Percentiles rank a stretch among this genome's conserved stretches.
Evolutionary conservation across 2,797 vertebrate genomes (phyloP).

Genomic region (Sebastes cheni): DNA sequence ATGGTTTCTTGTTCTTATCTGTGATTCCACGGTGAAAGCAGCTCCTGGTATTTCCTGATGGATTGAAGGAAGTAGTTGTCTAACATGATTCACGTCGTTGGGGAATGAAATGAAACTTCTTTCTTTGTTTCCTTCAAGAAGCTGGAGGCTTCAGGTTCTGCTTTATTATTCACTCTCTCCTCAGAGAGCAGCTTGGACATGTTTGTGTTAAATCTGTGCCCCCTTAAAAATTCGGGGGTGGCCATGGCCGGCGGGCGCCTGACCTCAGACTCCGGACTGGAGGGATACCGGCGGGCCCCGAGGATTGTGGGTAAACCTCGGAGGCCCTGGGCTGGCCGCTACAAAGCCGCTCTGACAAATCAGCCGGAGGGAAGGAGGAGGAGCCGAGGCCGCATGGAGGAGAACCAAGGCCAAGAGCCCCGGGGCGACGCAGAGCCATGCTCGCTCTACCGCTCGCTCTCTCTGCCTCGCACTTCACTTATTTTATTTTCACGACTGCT

Average conservation of each 20-base stretch:
- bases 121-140: conserved; percentile 16
- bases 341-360: conserved; percentile 59
- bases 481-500: not conserved
- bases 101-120: conserved; percentile 10
- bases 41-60: not conserved
- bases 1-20: too few relatives aligned
- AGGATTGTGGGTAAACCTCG: conserved; percentile 60
- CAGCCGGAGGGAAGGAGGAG: conserved; percentile 58
- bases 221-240: conserved; percentile 29
- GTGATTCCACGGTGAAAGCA: not conserved
- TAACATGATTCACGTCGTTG: not conserved
- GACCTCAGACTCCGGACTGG: conserved; percentile 55
- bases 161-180: conserved; percentile 33
- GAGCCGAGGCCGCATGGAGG: conserved; percentile 24
- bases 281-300: conserved; percentile 19
- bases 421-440: conserved; percentile 32
- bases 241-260: conserved; percentile 56
- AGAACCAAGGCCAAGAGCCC: conserved; percentile 48
- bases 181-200: conserved; percentile 28
- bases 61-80: not conserved
- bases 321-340: conserved; percentile 35
- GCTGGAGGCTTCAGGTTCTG: conserved; percentile 18
- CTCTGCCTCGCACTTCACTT: not conserved
- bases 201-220: conserved; percentile 37
- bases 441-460: not conserved